Conservation (phyloP, 2,888 invertebrate genomes). For the Adela reaumurella region DNA sequence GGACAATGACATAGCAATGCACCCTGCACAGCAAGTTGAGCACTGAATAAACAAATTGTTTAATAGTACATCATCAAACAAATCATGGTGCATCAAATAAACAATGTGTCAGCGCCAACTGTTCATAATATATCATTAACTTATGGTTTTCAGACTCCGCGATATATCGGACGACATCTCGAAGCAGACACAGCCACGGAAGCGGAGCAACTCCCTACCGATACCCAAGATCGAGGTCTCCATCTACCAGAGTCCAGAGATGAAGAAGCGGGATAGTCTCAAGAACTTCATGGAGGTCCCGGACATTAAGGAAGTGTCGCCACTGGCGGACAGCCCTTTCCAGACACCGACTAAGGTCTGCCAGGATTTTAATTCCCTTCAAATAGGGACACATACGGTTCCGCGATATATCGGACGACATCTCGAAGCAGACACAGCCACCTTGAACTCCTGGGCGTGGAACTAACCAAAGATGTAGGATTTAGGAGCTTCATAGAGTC, state of each 20-base stretch:
- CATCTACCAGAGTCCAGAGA: constrained; percentile 73
- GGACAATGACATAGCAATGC: no score
- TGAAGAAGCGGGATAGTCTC: constrained; percentile 59
- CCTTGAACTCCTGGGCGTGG: no score
- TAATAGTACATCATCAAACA: no score
- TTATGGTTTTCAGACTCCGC: constrained; percentile 65
- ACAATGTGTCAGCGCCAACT: no score
- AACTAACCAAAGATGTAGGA: no score
- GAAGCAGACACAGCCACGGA: constrained; percentile 73
- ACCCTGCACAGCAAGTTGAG: no score
- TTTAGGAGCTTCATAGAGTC: no score
- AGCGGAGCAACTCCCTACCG: constrained; percentile 89
- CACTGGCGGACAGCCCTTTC: constrained; percentile 55
- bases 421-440: constrained; percentile 71
- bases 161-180: constrained; percentile 84
- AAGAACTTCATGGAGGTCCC: constrained; percentile 79
- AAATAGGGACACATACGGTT: no score
- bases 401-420: constrained; percentile 83
- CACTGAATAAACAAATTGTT: no score
- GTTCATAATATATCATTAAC: no score
- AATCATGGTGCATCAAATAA: no score
- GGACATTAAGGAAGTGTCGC: constrained; percentile 64
- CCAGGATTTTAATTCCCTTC: no score
- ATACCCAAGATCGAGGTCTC: constrained; percentile 91
- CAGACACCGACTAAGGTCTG: constrained; percentile 17